These are phyloP conservation scores for Conus betulinus DNA, from an alignment of 1,140 invertebrate genomes.

Conservation along the genomic window DNA sequence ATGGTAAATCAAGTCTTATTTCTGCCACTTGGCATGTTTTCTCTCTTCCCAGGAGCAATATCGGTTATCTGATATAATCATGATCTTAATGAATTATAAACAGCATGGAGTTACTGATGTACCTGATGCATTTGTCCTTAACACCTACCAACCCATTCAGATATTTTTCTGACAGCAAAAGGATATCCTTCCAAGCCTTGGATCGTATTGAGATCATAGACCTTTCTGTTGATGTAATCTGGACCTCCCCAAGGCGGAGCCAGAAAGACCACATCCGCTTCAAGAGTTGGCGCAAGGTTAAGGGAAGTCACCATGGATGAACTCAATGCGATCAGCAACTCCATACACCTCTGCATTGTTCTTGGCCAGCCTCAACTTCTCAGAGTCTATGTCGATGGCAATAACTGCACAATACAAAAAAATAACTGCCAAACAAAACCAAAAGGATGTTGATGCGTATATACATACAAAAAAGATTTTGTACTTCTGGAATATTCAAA, in stretches of 20 bases:
- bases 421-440: too few relatives aligned
- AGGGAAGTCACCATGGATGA: constrained; percentile 90
- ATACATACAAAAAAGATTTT: too few relatives aligned
- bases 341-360: constrained; percentile 94
- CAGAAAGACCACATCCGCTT: constrained; percentile 90
- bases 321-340: constrained; percentile 92
- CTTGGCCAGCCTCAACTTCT: constrained; percentile 89
- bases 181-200: constrained; percentile 81
- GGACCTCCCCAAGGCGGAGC: constrained; percentile 99
- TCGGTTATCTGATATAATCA: too few relatives aligned
- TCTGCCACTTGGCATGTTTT: too few relatives aligned
- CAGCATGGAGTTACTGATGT: too few relatives aligned
- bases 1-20: too few relatives aligned
- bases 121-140: too few relatives aligned
- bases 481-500: too few relatives aligned
- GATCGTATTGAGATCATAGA: constrained; percentile 88
- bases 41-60: too few relatives aligned
- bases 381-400: constrained; percentile 94
- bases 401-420: constrained; percentile 82
- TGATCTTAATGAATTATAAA: too few relatives aligned
- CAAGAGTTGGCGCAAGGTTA: constrained; percentile 64
- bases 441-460: too few relatives aligned
- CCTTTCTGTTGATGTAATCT: constrained; percentile 79
- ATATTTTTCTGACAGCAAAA: constrained; percentile 39
- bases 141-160: too few relatives aligned